A percentile compares a stretch with the other conserved stretches of the same genome.
Evolutionary conservation across 2,797 vertebrate genomes (phyloP).

Genomic region (Thripadectes ignobilis): DNA sequence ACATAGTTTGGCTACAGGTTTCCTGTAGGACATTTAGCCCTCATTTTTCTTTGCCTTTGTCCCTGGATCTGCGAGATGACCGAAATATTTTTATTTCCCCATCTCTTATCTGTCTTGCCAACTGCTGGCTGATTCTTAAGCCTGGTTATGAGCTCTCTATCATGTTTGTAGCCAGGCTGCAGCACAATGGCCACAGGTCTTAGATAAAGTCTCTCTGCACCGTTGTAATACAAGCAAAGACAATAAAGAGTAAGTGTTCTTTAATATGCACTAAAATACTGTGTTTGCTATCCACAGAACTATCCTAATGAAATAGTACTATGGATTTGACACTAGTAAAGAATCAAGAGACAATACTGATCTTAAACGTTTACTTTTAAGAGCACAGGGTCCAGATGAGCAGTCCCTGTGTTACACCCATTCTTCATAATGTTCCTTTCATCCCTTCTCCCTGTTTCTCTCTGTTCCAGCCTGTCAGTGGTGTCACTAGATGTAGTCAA

Average conservation of each 20-base stretch:
- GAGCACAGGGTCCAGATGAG: not conserved
- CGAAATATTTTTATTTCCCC: not conserved
- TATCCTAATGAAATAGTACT: not conserved
- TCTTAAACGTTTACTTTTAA: not conserved
- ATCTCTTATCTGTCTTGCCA: not conserved
- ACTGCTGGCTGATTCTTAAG: not conserved
- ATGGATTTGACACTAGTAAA: not conserved
- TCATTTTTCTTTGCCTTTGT: constrained; percentile 2
- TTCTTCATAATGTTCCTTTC: not conserved
- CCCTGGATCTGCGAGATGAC: not conserved
- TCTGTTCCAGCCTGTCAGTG: not conserved
- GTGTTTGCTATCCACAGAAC: not conserved
- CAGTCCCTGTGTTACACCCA: not conserved
- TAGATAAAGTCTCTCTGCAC: not conserved
- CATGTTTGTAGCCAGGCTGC: not conserved
- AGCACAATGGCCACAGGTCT: not conserved
- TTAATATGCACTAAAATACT: not conserved
- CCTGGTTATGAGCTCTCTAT: not conserved
- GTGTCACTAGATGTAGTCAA: not conserved
- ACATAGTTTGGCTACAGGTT: not conserved
- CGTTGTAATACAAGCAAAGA: not conserved
- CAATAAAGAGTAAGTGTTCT: not conserved
- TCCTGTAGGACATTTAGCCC: not conserved
- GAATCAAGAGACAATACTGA: not conserved
- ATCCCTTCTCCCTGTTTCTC: not conserved